These are phyloP conservation scores for Melanophora roralis DNA, from an alignment of 2,888 invertebrate species.

Conservation along the genomic window DNA sequence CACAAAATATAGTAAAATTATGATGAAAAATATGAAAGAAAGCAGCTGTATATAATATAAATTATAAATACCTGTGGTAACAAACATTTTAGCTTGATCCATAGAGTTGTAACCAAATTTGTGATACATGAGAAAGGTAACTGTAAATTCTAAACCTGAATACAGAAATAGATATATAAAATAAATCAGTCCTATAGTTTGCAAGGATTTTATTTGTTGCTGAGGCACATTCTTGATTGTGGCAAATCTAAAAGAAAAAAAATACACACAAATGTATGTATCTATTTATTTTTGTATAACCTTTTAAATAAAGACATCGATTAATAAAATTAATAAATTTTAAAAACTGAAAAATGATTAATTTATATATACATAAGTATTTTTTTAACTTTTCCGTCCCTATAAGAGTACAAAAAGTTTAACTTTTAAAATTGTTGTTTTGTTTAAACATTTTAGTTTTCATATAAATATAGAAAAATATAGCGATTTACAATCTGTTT, in stretches of 20 bases:
- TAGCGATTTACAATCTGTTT: no score
- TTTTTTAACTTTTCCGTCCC: no score
- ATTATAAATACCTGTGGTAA: constrained; percentile 85
- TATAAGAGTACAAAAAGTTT: no score
- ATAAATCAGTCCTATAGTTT: constrained; percentile 85
- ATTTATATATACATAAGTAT: no score
- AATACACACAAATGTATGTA: no score
- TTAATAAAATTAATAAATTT: no score
- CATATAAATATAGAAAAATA: no score
- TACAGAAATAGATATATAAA: constrained; percentile 96
- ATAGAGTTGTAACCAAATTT: constrained; percentile 93
- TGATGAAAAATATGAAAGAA: no score
- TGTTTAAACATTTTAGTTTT: background rate
- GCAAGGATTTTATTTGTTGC: constrained; percentile 82
- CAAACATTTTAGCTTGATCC: constrained; percentile 99
- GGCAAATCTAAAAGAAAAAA: constrained; percentile 78
- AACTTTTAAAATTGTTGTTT: background rate
- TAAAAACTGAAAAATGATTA: no score
- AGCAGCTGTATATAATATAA: background rate
- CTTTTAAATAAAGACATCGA: no score
- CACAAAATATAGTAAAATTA: no score
- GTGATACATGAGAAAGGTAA: constrained; percentile 97
- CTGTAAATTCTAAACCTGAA: constrained; percentile 97
- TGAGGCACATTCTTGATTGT: constrained; percentile 82
- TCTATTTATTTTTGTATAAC: no score